These are phyloP conservation scores for Zaprionus nigranus DNA, from an alignment of 1,140 invertebrate genomes.

Conservation along the genomic window DNA sequence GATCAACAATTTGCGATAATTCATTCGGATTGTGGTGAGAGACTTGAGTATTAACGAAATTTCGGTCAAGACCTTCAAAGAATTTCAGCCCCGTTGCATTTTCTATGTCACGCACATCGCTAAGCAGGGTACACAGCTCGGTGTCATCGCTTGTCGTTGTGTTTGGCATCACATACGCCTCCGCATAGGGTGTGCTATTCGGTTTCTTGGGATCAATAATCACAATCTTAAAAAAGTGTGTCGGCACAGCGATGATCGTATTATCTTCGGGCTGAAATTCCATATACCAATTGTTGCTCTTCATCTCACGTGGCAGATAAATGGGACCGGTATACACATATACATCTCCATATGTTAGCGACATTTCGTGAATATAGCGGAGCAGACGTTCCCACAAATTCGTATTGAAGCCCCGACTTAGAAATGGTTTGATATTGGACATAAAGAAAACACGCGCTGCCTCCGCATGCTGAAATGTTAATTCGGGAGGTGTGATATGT, in stretches of 20 bases:
- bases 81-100: constrained; percentile 95
- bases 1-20: neutral
- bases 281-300: constrained; percentile 93
- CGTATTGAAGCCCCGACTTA: constrained; percentile 97
- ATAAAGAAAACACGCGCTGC: constrained; percentile 93
- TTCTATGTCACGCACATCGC: constrained; percentile 95
- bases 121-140: constrained; percentile 90
- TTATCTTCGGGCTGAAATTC: constrained; percentile 97
- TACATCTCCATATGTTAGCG: constrained; percentile 92
- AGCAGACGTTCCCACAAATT: constrained; percentile 96
- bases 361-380: constrained; percentile 92
- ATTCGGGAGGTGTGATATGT: constrained; percentile 80
- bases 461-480: constrained; percentile 52
- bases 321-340: constrained; percentile 99
- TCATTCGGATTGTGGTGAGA: neutral
- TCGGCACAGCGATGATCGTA: constrained; percentile 98
- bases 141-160: constrained; percentile 90
- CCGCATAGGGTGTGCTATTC: constrained; percentile 91
- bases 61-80: constrained; percentile 89
- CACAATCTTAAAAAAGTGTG: constrained; percentile 98
- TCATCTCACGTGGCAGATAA: constrained; percentile 93
- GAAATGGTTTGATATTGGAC: constrained; percentile 98
- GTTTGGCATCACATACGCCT: constrained; percentile 98
- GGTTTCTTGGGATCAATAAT: constrained; percentile 88
- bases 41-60: constrained; percentile 57